Conservation (phyloP, 2,113 vertebrate species). For the Gallinago media region DNA sequence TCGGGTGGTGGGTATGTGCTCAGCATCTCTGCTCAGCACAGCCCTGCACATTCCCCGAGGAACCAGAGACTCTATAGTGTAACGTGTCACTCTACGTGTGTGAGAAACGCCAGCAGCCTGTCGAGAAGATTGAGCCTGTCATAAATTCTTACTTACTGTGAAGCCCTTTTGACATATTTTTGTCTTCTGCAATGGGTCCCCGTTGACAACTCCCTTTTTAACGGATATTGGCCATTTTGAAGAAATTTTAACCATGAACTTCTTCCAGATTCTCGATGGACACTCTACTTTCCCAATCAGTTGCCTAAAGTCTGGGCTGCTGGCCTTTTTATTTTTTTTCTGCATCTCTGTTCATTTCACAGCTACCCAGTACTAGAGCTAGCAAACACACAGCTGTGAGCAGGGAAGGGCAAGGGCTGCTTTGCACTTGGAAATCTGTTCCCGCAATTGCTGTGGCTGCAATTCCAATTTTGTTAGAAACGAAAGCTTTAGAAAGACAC, state of each 20-base stretch:
- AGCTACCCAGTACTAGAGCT: not conserved
- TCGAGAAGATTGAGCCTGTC: not conserved
- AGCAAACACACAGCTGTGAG: not conserved
- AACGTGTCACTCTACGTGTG: accelerated
- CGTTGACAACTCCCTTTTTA: not conserved
- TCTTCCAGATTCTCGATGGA: not conserved
- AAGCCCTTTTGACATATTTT: not conserved
- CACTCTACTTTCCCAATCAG: not conserved
- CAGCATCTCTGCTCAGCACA: not conserved
- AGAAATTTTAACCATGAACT: not conserved
- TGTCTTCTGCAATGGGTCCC: not conserved
- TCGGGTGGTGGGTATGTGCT: not conserved
- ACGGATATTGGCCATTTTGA: accelerated
- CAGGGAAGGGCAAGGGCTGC: not conserved
- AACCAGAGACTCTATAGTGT: not conserved
- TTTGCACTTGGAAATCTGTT: constrained; percentile 1
- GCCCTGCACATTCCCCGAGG: not conserved
- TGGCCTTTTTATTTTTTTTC: not conserved
- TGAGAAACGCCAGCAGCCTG: not conserved
- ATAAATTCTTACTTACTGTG: not conserved
- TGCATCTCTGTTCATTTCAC: not conserved
- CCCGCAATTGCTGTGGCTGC: not conserved
- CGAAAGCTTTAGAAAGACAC: constrained; percentile 2
- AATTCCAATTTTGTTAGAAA: constrained; percentile 19
- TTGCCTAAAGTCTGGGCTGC: not conserved